Evolutionary conservation across 2,113 vertebrate genomes (phyloP), one percentile per base, ranked within the genome.

Genomic region (Alethe diademata): DNA sequence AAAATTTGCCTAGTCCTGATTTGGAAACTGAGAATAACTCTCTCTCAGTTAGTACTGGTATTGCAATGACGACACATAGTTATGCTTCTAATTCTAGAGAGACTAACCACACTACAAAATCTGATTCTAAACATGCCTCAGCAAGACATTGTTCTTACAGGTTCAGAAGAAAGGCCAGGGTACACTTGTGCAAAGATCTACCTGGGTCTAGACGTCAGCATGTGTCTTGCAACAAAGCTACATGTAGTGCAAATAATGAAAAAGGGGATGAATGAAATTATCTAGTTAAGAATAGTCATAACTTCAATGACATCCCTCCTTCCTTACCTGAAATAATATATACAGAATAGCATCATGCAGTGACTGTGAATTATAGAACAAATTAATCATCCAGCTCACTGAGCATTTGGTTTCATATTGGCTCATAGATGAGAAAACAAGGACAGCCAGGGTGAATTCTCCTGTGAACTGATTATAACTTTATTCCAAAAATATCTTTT

Each of bases 41-140:
- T 58, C 22, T 58, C 10, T 62, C 36, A 23, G 2, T 86, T 31
- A 56, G 17, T 48, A 25, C 9, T 66, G 35, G 35, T 51, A 12
- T 57, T 74, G 20, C 3, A 43, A 19, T 36, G 7, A 0, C 0
- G 13, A 8, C 31, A 28, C 0, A 1, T 19, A 66, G 26, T 22
- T 58, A 45, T 11, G 20, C 14, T 56, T 64, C 26, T 33, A 65
- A 36, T 47, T 75, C 17, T 75, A 72, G 45, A 57, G 7, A 67
- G 36, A 60, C 17, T 22, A 78, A 93, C 75, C 75, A n/a, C 12
- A 12, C 18, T 25, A 12, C 8, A 75, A 81, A 91, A 85, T 47
- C 29, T 78, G 18, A 2, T 73, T 42, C 23, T 74, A 74, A 90
- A 48, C 4, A 31, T 53, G 8, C 9, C 62, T 72, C 11, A 18